phyloP scores from a whole-genome alignment of 2,888 invertebrate genomes.

The Periphyllus acericola region DNA sequence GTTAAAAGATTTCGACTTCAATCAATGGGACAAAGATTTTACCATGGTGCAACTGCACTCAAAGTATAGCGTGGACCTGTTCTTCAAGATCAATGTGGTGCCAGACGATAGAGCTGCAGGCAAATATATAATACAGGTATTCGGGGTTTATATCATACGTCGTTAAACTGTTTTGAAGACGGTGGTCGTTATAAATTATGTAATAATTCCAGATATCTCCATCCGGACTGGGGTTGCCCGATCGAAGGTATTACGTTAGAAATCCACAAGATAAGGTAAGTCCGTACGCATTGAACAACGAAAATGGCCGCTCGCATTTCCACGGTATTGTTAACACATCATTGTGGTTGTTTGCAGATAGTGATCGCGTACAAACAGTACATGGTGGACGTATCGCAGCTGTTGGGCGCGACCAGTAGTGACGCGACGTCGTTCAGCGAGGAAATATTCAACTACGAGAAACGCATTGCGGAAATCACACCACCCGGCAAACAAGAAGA shows the following conservation, averaged over 20 bases:
- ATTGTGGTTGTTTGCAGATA: constrained; percentile 67
- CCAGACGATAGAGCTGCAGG: constrained; percentile 69
- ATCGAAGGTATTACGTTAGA: constrained; percentile 70
- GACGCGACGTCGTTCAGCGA: constrained; percentile 70
- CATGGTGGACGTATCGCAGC: constrained; percentile 69
- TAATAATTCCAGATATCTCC: constrained; percentile 67
- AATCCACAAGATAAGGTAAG: constrained; percentile 67
- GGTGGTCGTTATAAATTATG: not conserved
- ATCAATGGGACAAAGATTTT: constrained; percentile 68
- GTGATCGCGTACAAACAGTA: constrained; percentile 70
- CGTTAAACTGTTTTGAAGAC: not conserved
- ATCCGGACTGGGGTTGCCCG: constrained; percentile 71
- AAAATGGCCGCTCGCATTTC: not conserved
- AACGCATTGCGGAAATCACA: constrained; percentile 70
- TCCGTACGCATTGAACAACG: not conserved
- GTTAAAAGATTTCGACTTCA: constrained; percentile 68
- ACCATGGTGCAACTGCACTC: constrained; percentile 69
- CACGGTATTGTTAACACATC: not conserved
- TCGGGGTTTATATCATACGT: not conserved
- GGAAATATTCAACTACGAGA: constrained; percentile 71
- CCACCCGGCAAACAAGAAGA: constrained; percentile 66
- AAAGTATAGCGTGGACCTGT: constrained; percentile 70
- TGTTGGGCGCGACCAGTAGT: constrained; percentile 68
- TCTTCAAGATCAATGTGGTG: constrained; percentile 70
- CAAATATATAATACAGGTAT: constrained; percentile 69